Percentiles rank a stretch among this genome's conserved stretches.
Evolutionary conservation across 2,888 invertebrate genomes (phyloP).

Genomic region (Bugulina stolonifera): DNA sequence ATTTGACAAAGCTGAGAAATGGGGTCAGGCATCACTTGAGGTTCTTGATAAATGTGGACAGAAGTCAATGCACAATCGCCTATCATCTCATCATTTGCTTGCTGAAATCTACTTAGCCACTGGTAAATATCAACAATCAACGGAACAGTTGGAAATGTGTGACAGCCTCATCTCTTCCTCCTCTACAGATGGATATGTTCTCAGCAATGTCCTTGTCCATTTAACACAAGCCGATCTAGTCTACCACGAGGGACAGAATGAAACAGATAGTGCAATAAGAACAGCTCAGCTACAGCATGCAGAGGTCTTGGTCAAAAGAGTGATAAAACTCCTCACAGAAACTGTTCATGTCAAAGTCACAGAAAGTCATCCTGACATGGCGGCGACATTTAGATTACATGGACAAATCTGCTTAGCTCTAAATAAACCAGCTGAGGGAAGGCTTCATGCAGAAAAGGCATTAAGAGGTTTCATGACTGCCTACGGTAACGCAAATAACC

Average conservation of each 20-base stretch:
- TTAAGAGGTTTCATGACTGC: background rate
- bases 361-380: conserved; percentile 11
- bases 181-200: background rate
- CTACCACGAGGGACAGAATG: background rate
- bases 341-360: background rate
- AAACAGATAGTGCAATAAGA: background rate
- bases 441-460: background rate
- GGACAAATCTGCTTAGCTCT: background rate
- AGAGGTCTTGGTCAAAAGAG: background rate
- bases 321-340: background rate
- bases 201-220: background rate
- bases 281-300: background rate
- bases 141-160: background rate
- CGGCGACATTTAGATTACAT: background rate
- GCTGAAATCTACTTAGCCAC: background rate
- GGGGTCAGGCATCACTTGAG: background rate
- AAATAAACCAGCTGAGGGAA: background rate
- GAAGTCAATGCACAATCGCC: background rate
- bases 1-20: background rate
- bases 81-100: background rate
- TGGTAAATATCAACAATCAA: background rate
- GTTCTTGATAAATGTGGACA: conserved; percentile 4
- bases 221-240: background rate
- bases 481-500: background rate
- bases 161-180: background rate